Evolutionary conservation across 2,888 invertebrate species (phyloP).

Genomic region (Campoplex capitator): DNA sequence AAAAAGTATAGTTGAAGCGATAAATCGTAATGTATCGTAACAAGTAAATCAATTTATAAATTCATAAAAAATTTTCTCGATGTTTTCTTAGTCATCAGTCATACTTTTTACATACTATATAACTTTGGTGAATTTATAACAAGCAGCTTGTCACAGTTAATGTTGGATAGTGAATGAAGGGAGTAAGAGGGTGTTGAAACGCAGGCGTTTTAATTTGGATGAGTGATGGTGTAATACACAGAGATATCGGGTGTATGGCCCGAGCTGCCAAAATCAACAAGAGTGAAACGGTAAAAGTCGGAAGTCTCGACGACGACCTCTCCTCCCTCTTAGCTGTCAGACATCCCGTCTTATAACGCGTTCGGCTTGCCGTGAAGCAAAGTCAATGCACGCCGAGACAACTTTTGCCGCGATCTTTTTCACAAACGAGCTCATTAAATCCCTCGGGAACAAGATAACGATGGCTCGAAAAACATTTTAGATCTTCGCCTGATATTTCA

Average conservation of each 20-base stretch:
- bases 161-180: background rate
- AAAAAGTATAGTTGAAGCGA: background rate
- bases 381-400: constrained; percentile 34
- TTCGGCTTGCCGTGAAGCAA: constrained; percentile 1
- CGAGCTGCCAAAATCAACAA: constrained; percentile 70
- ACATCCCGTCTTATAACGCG: constrained; percentile 49
- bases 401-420: constrained; percentile 51
- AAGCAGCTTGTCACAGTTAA: background rate
- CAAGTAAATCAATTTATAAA: background rate
- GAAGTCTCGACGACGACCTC: constrained; percentile 32
- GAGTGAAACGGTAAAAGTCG: constrained; percentile 61
- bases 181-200: constrained; percentile 28
- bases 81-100: background rate
- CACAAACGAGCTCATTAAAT: constrained; percentile 46
- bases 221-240: constrained; percentile 57
- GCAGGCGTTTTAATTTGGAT: constrained; percentile 50
- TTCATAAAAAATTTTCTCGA: background rate
- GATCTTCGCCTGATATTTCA: constrained; percentile 44
- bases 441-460: constrained; percentile 12
- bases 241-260: constrained; percentile 39
- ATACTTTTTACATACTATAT: background rate
- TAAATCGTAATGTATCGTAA: background rate
- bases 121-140: background rate
- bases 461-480: constrained; percentile 45
- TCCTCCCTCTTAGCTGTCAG: constrained; percentile 56